Evolutionary conservation across 2,113 vertebrate species (phyloP).

Genomic region (Chelonoidis abingdonii): DNA sequence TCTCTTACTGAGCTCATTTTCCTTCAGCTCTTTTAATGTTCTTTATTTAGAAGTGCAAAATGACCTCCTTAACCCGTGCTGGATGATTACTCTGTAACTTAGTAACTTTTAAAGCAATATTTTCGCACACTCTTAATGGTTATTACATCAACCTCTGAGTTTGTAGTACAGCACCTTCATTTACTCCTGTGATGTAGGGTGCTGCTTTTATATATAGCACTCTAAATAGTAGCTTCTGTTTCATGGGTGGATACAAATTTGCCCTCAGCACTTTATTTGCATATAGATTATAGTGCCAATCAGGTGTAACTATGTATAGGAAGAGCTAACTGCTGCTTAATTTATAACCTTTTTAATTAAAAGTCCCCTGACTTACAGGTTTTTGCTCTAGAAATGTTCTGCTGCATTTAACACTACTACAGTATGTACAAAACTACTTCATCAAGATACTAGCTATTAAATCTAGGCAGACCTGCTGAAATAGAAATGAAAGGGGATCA

Average conservation of each 20-base stretch:
- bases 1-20: background rate
- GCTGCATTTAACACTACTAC: background rate
- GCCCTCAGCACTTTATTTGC: constrained; percentile 61
- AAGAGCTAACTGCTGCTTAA: constrained; percentile 45
- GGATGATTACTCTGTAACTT: constrained; percentile 70
- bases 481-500: background rate
- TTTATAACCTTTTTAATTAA: constrained; percentile 63
- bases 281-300: constrained; percentile 55
- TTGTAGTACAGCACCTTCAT: constrained; percentile 11
- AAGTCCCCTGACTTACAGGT: background rate
- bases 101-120: constrained; percentile 60
- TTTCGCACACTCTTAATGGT: background rate
- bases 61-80: constrained; percentile 67
- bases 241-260: constrained; percentile 46
- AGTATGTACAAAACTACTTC: background rate
- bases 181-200: background rate
- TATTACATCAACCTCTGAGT: background rate
- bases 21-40: constrained; percentile 24
- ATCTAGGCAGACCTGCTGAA: constrained; percentile 20
- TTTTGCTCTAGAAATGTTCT: constrained; percentile 29
- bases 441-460: background rate
- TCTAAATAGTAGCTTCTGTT: background rate
- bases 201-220: background rate
- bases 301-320: constrained; percentile 20
- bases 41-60: constrained; percentile 54